Percentiles rank a stretch among this genome's conserved stretches.
phyloP scores from a whole-genome alignment of 1,140 invertebrate genomes.

The Monochamus saltuarius region DNA sequence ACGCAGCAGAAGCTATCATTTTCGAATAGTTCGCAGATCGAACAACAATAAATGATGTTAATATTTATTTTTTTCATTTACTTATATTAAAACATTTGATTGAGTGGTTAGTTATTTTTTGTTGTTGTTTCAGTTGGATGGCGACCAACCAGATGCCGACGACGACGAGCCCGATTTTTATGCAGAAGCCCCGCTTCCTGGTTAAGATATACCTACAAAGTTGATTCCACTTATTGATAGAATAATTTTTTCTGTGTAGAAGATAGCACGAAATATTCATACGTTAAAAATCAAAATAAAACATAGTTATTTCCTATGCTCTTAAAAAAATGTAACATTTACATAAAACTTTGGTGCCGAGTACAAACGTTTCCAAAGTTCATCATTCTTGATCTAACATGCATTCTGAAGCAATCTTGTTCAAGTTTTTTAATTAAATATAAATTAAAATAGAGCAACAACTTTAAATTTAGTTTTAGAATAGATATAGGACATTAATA shows the following conservation, averaged over 20 bases:
- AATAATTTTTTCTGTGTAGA: background rate
- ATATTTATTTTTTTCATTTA: too few species aligned
- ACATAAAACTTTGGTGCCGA: too few species aligned
- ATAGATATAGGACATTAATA: too few species aligned
- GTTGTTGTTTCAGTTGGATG: constrained; percentile 68
- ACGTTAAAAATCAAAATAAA: background rate
- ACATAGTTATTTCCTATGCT: background rate
- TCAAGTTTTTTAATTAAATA: background rate
- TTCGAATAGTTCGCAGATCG: too few species aligned
- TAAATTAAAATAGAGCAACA: constrained; percentile 2
- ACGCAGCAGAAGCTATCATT: too few species aligned
- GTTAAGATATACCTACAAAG: constrained; percentile 53
- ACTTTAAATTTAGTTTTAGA: background rate
- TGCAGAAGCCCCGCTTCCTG: constrained; percentile 77
- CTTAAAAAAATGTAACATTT: too few species aligned
- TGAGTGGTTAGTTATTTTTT: too few species aligned
- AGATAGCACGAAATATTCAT: background rate
- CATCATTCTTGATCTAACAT: too few species aligned
- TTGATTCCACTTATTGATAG: background rate
- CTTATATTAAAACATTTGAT: too few species aligned
- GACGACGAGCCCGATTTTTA: constrained; percentile 94
- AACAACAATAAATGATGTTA: too few species aligned
- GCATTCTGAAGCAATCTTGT: background rate
- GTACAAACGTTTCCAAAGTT: too few species aligned
- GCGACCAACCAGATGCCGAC: constrained; percentile 71